These are phyloP conservation scores for Pissodes strobi DNA, from an alignment of 1,140 invertebrate species.

Conservation along the genomic window DNA sequence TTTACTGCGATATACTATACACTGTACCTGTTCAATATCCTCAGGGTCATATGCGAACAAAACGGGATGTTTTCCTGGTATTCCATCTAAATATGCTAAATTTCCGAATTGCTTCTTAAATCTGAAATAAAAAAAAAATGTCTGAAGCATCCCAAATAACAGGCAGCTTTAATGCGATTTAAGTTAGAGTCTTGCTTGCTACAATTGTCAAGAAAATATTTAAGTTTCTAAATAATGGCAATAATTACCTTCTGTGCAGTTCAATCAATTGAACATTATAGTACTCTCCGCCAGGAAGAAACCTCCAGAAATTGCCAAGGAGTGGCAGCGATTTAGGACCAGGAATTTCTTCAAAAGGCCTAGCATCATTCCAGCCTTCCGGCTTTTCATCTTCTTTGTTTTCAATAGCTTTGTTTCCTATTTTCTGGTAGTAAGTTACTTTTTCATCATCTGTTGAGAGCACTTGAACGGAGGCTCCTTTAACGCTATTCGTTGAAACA, in stretches of 20 bases:
- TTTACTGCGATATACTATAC: no score
- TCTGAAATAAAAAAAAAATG: slow-evolving; percentile 26
- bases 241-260: slow-evolving; percentile 30
- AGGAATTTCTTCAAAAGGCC: slow-evolving; percentile 58
- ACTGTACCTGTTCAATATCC: slow-evolving; percentile 36
- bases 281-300: slow-evolving; percentile 36
- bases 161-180: slow-evolving; percentile 4
- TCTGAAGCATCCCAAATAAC: not conserved
- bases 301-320: slow-evolving; percentile 56
- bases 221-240: slow-evolving; percentile 8
- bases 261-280: slow-evolving; percentile 31
- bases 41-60: slow-evolving; percentile 32
- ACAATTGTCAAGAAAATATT: not conserved
- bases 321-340: slow-evolving; percentile 56
- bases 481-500: no score
- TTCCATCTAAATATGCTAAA: slow-evolving; percentile 22
- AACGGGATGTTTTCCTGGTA: slow-evolving; percentile 10
- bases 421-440: slow-evolving; percentile 25
- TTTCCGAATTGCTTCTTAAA: slow-evolving; percentile 35
- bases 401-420: not conserved
- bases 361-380: slow-evolving; percentile 44
- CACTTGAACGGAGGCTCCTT: no score
- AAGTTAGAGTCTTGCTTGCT: not conserved
- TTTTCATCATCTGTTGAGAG: no score
- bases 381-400: slow-evolving; percentile 21